Evolutionary conservation across 2,888 invertebrate species (phyloP).

Genomic region (Camptogramma bilineatum): DNA sequence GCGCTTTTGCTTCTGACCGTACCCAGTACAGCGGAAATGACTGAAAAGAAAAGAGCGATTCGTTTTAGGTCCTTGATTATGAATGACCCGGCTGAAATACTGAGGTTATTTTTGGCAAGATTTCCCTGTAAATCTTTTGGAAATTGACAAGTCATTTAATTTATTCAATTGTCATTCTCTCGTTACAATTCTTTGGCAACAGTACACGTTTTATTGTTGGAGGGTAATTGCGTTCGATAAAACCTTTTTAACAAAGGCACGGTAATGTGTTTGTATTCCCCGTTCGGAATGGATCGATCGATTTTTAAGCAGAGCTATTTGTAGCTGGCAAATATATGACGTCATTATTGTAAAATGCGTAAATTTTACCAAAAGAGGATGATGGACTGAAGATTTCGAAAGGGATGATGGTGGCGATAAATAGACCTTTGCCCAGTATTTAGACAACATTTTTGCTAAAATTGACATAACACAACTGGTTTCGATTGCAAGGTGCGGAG

Average conservation of each 20-base stretch:
- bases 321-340: constrained; percentile 8
- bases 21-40: constrained; percentile 31
- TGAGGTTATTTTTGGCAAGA: neutral
- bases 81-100: constrained; percentile 8
- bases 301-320: constrained; percentile 17
- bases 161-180: neutral
- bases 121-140: neutral
- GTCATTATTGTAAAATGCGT: constrained; percentile 1
- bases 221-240: constrained; percentile 41
- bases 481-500: neutral
- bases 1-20: constrained; percentile 60
- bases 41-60: constrained; percentile 34
- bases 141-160: neutral
- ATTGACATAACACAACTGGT: too few relatives aligned
- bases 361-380: neutral
- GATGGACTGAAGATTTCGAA: neutral
- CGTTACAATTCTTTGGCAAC: constrained; percentile 20
- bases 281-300: constrained; percentile 23
- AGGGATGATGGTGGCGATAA: too few relatives aligned
- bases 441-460: too few relatives aligned
- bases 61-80: constrained; percentile 26
- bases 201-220: constrained; percentile 35
- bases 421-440: too few relatives aligned
- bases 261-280: constrained; percentile 39
- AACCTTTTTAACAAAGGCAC: constrained; percentile 44